Percentiles rank a stretch among this genome's conserved stretches.
Evolutionary conservation across 2,888 invertebrate species (phyloP).

Genomic region (Drosophila mayaguana): DNA sequence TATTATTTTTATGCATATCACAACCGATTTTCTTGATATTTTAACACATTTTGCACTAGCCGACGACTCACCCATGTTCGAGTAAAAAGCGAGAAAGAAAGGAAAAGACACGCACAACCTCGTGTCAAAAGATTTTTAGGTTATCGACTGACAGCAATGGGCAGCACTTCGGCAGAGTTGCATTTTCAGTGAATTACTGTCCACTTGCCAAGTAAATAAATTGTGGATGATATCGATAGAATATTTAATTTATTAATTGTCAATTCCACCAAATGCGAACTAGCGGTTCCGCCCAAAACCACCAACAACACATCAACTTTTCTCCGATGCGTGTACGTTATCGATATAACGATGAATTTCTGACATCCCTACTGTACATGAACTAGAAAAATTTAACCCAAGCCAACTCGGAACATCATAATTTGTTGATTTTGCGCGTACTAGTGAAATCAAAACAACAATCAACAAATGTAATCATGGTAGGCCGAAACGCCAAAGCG

Average conservation of each 20-base stretch:
- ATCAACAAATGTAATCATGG: slow-evolving; percentile 53
- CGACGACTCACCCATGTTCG: slow-evolving; percentile 89
- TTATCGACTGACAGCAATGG: slow-evolving; percentile 55
- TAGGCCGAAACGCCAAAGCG: slow-evolving; percentile 72
- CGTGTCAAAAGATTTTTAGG: slow-evolving; percentile 81
- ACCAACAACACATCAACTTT: neutral
- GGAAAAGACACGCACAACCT: slow-evolving; percentile 82
- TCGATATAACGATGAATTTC: slow-evolving; percentile 34
- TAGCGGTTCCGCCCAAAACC: neutral
- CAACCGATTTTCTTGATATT: slow-evolving; percentile 80
- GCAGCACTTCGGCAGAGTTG: slow-evolving; percentile 56
- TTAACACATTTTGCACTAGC: slow-evolving; percentile 62
- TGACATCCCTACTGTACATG: slow-evolving; percentile 49
- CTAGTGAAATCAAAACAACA: slow-evolving; percentile 13
- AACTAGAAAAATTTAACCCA: slow-evolving; percentile 51
- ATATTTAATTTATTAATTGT: neutral
- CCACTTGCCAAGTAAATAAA: slow-evolving; percentile 4
- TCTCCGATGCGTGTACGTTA: neutral
- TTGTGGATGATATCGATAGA: neutral
- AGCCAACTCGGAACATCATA: slow-evolving; percentile 37
- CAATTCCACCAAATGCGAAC: neutral
- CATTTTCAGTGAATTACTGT: slow-evolving; percentile 18
- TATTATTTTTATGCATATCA: slow-evolving; percentile 41
- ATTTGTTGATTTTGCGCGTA: slow-evolving; percentile 33
- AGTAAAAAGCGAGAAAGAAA: slow-evolving; percentile 88